Percentiles rank a stretch among this genome's conserved stretches.
Evolutionary conservation across 2,888 invertebrate genomes (phyloP).

Genomic region (Glyphotaelius pellucidus): DNA sequence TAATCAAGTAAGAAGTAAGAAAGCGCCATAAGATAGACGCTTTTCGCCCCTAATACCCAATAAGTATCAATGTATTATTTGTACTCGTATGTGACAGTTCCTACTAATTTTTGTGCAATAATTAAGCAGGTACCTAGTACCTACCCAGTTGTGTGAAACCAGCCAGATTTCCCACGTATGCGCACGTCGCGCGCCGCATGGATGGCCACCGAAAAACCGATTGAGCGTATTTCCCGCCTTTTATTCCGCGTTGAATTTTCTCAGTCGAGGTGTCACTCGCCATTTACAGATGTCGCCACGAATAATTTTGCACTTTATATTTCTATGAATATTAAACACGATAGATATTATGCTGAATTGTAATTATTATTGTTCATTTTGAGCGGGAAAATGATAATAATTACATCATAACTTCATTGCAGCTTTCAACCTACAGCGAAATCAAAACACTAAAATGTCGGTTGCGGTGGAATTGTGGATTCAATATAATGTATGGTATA

Average conservation of each 20-base stretch:
- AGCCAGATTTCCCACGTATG: conserved; percentile 51
- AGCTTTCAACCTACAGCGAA: no score
- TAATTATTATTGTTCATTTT: not conserved
- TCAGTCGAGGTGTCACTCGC: conserved; percentile 36
- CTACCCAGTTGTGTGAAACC: not conserved
- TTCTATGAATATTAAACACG: not conserved
- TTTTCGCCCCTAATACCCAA: not conserved
- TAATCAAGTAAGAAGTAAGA: no score
- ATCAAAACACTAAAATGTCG: no score
- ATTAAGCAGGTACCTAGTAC: no score
- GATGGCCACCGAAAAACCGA: conserved; percentile 34
- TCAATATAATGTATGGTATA: no score
- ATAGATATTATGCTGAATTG: not conserved
- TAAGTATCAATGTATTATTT: not conserved
- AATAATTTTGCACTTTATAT: not conserved
- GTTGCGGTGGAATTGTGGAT: no score
- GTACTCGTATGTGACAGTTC: not conserved
- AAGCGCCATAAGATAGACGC: not conserved
- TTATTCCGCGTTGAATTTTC: conserved; percentile 44
- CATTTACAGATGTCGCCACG: conserved; percentile 35
- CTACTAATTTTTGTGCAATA: not conserved
- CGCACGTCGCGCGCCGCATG: conserved; percentile 25
- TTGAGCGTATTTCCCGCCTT: conserved; percentile 56
- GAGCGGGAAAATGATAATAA: not conserved
- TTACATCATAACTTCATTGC: not conserved